Evolutionary conservation across 2,113 vertebrate species (phyloP).

Genomic region (Mus pahari): DNA sequence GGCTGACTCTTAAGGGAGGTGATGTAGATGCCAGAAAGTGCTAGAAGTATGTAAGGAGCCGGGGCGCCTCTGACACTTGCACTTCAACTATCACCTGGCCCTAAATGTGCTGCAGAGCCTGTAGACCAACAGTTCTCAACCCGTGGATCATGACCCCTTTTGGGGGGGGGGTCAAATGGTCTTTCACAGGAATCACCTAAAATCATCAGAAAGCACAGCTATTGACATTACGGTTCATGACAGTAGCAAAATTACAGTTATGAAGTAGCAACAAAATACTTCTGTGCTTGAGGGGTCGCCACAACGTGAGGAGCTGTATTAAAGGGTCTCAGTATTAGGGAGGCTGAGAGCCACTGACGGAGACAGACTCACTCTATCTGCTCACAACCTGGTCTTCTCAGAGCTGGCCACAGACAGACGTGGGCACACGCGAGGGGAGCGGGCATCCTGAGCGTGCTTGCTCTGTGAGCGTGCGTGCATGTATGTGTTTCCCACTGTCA

Average conservation of each 20-base stretch:
- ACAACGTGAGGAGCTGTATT: not conserved
- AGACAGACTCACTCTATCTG: not conserved
- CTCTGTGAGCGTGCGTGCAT: not conserved
- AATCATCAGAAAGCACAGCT: not conserved
- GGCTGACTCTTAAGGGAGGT: not conserved
- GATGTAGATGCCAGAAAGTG: too few relatives aligned
- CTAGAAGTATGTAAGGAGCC: not conserved
- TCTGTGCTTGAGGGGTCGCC: not conserved
- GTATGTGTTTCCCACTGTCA: not conserved
- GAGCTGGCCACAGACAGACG: not conserved
- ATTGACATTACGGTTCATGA: not conserved
- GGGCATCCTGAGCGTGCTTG: not conserved
- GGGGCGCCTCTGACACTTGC: not conserved
- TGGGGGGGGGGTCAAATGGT: not conserved
- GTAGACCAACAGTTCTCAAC: not conserved
- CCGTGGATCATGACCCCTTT: not conserved
- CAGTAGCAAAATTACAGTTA: not conserved
- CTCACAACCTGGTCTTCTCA: fast-evolving
- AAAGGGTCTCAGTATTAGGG: not conserved
- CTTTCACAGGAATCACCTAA: not conserved
- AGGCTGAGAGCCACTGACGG: not conserved
- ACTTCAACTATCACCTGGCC: too few relatives aligned
- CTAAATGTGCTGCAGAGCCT: not conserved
- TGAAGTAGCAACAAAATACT: not conserved
- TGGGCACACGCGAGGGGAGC: too few relatives aligned